These are phyloP conservation scores for Rhagonycha fulva DNA, from an alignment of 2,888 invertebrate genomes.

Conservation along the genomic window DNA sequence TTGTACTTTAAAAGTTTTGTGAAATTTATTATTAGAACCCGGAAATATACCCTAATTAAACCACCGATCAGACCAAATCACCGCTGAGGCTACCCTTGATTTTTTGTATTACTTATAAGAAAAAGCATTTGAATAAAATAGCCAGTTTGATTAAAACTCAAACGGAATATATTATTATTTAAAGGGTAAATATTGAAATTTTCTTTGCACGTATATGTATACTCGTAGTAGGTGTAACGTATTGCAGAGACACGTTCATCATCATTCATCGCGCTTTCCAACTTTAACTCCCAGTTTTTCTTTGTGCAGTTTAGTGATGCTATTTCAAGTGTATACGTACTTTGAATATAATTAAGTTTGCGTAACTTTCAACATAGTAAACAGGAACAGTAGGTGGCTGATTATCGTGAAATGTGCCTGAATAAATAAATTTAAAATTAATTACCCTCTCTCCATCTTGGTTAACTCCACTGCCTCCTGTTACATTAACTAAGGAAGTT, in stretches of 20 bases:
- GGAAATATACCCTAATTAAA: too few relatives aligned
- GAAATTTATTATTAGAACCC: too few relatives aligned
- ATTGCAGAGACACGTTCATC: slow-evolving; percentile 1
- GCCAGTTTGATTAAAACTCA: neutral
- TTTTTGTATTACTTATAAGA: neutral
- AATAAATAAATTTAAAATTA: slow-evolving; percentile 11
- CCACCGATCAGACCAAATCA: too few relatives aligned
- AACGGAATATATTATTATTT: neutral
- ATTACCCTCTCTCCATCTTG: slow-evolving; percentile 52
- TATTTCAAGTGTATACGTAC: slow-evolving; percentile 1
- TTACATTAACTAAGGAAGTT: slow-evolving; percentile 82
- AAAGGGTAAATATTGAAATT: neutral
- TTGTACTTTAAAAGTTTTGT: too few relatives aligned
- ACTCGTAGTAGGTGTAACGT: neutral
- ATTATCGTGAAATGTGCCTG: neutral
- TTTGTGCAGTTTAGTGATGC: neutral
- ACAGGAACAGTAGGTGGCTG: neutral
- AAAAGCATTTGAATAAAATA: neutral
- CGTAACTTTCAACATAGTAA: neutral
- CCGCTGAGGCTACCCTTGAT: too few relatives aligned
- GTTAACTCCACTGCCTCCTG: slow-evolving; percentile 62
- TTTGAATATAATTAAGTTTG: slow-evolving; percentile 3
- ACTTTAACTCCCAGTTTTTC: neutral
- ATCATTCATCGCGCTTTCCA: slow-evolving; percentile 8
- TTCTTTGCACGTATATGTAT: neutral